Conservation (phyloP, 2,113 vertebrate species). For the Cricetomys ansorgei region DNA sequence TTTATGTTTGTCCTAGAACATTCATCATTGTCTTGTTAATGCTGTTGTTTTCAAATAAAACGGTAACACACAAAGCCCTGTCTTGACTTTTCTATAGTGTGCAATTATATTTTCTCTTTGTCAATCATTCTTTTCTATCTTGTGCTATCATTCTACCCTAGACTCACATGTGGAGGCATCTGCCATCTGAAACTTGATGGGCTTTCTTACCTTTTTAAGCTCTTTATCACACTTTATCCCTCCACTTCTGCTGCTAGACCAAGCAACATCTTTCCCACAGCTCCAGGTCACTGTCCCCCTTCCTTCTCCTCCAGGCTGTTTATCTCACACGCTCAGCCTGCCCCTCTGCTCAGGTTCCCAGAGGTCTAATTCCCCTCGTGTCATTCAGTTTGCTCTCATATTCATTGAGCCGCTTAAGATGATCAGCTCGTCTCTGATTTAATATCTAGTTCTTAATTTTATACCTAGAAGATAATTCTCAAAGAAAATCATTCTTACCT, state of each 20-base stretch:
- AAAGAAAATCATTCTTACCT: conserved; percentile 51
- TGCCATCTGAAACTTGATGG: background rate
- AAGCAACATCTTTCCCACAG: background rate
- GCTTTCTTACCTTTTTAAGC: conserved; percentile 56
- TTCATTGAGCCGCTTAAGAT: conserved; percentile 66
- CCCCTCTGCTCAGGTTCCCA: background rate
- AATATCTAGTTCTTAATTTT: conserved; percentile 74
- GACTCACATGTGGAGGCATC: background rate
- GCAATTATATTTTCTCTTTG: background rate
- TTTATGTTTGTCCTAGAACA: conserved; percentile 56
- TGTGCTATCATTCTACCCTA: background rate
- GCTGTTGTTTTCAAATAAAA: conserved; percentile 59
- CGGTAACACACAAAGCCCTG: background rate
- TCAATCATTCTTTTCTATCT: background rate
- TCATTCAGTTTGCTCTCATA: conserved; percentile 56
- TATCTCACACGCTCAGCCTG: conserved; percentile 61
- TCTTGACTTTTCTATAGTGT: background rate
- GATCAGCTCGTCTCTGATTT: conserved; percentile 61
- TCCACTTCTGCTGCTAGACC: background rate
- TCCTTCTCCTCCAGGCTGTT: background rate
- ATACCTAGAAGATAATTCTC: conserved; percentile 67
- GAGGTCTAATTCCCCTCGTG: conserved; percentile 46
- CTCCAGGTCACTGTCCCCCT: background rate
- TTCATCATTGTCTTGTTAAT: conserved; percentile 59
- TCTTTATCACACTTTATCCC: conserved; percentile 21